Conservation (phyloP, 2,888 invertebrate genomes). For the Chrysolina oricalcia region DNA sequence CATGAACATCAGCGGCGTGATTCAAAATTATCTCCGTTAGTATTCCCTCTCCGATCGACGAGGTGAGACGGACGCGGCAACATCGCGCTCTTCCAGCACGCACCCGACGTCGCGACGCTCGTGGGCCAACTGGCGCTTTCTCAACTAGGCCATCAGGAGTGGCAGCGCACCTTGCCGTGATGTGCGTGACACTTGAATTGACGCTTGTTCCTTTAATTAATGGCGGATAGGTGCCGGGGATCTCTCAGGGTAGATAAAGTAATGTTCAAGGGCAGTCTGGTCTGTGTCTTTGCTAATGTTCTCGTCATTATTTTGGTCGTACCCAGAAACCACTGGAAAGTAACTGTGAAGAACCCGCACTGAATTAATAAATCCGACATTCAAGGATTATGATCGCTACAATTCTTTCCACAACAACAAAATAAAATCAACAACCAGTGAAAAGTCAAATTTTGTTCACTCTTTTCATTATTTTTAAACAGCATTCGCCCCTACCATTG, state of each 20-base stretch:
- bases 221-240: background rate
- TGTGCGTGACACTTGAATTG: slow-evolving; percentile 13
- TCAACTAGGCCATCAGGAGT: slow-evolving; percentile 43
- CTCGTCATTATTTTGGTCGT: too few species aligned
- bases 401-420: too few species aligned
- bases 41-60: slow-evolving; percentile 16
- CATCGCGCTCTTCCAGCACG: slow-evolving; percentile 32
- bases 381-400: too few species aligned
- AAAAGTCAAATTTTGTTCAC: too few species aligned
- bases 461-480: too few species aligned
- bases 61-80: slow-evolving; percentile 33
- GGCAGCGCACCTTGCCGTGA: slow-evolving; percentile 36
- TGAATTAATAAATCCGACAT: too few species aligned
- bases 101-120: slow-evolving; percentile 50
- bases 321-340: too few species aligned
- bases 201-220: slow-evolving; percentile 4
- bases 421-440: too few species aligned
- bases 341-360: too few species aligned
- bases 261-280: too few species aligned
- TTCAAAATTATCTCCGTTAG: background rate
- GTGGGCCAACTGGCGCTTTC: slow-evolving; percentile 41
- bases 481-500: too few species aligned
- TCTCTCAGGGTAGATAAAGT: background rate
- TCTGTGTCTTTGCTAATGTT: too few species aligned
- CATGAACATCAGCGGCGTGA: slow-evolving; percentile 2